Percentiles rank a stretch among this genome's conserved stretches.
Evolutionary conservation across 2,113 vertebrate genomes (phyloP).

Genomic region (Axis porcinus): DNA sequence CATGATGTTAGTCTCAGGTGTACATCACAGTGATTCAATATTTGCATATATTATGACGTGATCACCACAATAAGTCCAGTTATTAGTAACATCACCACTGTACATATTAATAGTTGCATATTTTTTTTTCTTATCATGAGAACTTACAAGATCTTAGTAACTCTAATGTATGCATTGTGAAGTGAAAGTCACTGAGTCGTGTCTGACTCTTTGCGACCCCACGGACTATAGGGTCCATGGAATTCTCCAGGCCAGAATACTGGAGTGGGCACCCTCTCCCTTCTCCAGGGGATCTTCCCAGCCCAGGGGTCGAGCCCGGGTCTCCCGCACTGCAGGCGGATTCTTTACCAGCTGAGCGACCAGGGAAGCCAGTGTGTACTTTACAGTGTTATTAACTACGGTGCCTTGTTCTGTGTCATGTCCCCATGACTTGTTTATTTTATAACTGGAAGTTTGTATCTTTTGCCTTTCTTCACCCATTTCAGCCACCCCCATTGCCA

Average conservation of each 20-base stretch:
- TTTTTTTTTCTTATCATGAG: not conserved
- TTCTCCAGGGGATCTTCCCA: not conserved
- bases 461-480: not conserved
- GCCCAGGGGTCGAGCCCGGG: not conserved
- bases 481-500: too few relatives aligned
- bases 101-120: not conserved
- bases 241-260: not conserved
- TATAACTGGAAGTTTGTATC: not conserved
- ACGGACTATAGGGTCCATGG: not conserved
- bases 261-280: not conserved
- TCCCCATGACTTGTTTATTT: not conserved
- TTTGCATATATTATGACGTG: not conserved
- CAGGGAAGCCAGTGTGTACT: not conserved
- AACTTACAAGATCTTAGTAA: not conserved
- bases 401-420: not conserved
- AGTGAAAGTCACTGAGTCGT: not conserved
- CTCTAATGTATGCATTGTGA: not conserved
- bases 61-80: not conserved
- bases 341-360: not conserved
- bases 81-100: not conserved
- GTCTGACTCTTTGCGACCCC: not conserved
- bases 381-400: not conserved
- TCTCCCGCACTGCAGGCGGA: accelerated
- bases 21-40: not conserved
- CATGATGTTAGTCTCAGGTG: not conserved